phyloP scores from a whole-genome alignment of 2,888 invertebrate genomes.

The Meghimatium bilineatum region DNA sequence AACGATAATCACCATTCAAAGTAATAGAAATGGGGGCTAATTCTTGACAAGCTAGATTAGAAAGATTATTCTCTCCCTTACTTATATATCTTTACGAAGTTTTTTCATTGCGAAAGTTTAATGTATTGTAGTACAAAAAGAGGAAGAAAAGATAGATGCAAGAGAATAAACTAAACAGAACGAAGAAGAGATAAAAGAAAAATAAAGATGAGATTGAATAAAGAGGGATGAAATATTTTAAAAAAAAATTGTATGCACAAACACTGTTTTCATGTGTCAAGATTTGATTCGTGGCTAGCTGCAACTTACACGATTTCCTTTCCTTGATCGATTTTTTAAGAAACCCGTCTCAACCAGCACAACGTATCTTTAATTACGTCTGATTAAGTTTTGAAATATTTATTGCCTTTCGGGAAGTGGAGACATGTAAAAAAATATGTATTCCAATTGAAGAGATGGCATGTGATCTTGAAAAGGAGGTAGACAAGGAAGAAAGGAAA shows the following conservation, averaged over 20 bases:
- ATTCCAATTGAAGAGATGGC: neutral
- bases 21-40: too few species aligned
- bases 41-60: too few species aligned
- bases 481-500: neutral
- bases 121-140: too few species aligned
- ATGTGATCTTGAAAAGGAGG: neutral
- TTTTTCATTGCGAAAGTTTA: too few species aligned
- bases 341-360: neutral
- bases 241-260: neutral
- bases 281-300: neutral
- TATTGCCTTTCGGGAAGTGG: neutral
- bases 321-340: neutral
- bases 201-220: neutral
- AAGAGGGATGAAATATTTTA: too few species aligned
- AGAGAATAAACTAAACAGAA: neutral
- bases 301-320: neutral
- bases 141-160: too few species aligned
- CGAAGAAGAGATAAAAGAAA: neutral
- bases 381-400: conserved; percentile 13
- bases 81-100: too few species aligned
- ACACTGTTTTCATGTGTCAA: neutral
- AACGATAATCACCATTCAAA: too few species aligned
- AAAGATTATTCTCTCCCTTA: too few species aligned
- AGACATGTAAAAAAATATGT: neutral
- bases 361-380: neutral